Percentiles rank a stretch among this genome's conserved stretches.
These are phyloP conservation scores for Pocillopora verrucosa DNA, from an alignment of 64 coral and sea anemone species.

Conservation along the genomic window DNA sequence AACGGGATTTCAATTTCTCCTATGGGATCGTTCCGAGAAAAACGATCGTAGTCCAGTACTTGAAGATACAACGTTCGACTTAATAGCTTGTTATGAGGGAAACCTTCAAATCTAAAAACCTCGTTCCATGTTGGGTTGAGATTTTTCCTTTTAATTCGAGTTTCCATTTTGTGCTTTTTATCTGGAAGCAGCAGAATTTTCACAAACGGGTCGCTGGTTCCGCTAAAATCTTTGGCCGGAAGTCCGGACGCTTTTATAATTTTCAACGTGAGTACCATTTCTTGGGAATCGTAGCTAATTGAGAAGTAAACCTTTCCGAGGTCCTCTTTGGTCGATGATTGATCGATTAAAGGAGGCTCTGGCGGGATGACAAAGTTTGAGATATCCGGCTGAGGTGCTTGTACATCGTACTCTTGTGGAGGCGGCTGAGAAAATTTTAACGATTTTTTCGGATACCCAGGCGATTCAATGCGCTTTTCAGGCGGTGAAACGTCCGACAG, in stretches of 20 bases:
- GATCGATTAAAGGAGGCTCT: slow-evolving; percentile 56
- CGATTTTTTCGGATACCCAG: slow-evolving; percentile 46
- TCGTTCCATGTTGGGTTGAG: slow-evolving; percentile 97
- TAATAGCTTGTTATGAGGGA: slow-evolving; percentile 95
- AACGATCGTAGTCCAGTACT: slow-evolving; percentile 96
- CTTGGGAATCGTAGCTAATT: slow-evolving; percentile 77
- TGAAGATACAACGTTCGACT: slow-evolving; percentile 79
- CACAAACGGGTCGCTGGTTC: slow-evolving; percentile 94
- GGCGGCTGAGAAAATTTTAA: slow-evolving; percentile 86
- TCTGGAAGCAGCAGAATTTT: slow-evolving; percentile 93
- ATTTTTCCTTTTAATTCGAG: slow-evolving; percentile 89
- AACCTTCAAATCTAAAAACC: slow-evolving; percentile 92
- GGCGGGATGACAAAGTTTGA: slow-evolving; percentile 65
- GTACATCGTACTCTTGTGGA: slow-evolving; percentile 60
- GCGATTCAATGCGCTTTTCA: slow-evolving; percentile 14
- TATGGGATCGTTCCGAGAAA: slow-evolving; percentile 97
- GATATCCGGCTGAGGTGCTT: slow-evolving; percentile 73
- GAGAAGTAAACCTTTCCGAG: slow-evolving; percentile 89
- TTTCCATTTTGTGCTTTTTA: slow-evolving; percentile 95
- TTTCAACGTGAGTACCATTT: slow-evolving; percentile 74
- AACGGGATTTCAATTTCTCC: slow-evolving; percentile 88
- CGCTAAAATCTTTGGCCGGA: slow-evolving; percentile 95
- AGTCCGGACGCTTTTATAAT: slow-evolving; percentile 90
- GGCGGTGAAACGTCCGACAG: slow-evolving; percentile 12
- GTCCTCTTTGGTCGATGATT: slow-evolving; percentile 57